A percentile compares a stretch with the other conserved stretches of the same genome.
These are phyloP conservation scores for Patella pellucida DNA, from an alignment of 2,888 invertebrate genomes.

Conservation along the genomic window DNA sequence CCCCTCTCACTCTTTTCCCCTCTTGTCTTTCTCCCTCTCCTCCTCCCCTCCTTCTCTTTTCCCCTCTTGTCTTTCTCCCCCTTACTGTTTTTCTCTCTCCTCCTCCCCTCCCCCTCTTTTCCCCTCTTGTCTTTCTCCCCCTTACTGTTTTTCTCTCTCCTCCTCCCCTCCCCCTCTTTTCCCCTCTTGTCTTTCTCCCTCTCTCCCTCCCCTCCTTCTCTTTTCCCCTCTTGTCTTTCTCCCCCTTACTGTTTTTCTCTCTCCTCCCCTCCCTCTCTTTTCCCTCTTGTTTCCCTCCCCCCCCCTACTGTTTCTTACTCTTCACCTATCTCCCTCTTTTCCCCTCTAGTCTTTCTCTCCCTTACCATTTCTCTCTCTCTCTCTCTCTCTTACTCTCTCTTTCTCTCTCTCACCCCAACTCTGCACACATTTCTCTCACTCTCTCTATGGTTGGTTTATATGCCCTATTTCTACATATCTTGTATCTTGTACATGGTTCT, in stretches of 20 bases:
- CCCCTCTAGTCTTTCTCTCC: not conserved
- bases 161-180: not conserved
- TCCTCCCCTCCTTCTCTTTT: not conserved
- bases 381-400: not conserved
- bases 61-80: no score
- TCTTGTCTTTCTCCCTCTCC: not conserved
- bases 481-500: no score
- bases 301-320: no score
- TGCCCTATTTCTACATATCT: no score
- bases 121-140: not conserved
- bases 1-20: not conserved
- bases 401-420: no score
- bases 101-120: no score
- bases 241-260: not conserved
- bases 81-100: not conserved
- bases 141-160: not conserved
- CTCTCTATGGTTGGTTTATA: no score
- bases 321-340: no score
- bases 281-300: no score
- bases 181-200: no score
- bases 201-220: conserved; percentile 1
- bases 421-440: no score
- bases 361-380: not conserved
- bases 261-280: not conserved
- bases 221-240: not conserved